phyloP scores from a whole-genome alignment of 2,888 invertebrate species.

The Cyclophora punctaria region DNA sequence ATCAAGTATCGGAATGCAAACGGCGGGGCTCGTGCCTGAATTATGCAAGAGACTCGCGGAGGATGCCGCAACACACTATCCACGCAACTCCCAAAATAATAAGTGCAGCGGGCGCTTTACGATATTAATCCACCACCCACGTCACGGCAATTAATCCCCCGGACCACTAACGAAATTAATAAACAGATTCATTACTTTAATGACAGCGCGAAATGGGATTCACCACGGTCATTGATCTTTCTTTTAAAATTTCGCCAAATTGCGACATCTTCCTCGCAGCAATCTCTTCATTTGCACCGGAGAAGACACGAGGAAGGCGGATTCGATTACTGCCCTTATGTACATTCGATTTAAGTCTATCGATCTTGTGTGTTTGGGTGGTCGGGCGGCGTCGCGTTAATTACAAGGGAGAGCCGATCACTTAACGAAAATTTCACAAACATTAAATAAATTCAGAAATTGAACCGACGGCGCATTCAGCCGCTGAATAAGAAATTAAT shows the following conservation, averaged over 20 bases:
- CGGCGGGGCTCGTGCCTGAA: conserved; percentile 69
- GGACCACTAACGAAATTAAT: conserved; percentile 19
- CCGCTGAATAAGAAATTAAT: conserved; percentile 62
- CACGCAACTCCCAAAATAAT: conserved; percentile 63
- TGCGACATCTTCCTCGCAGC: conserved; percentile 23
- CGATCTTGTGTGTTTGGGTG: conserved; percentile 54
- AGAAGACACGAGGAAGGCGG: conserved; percentile 45
- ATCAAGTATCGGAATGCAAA: conserved; percentile 75
- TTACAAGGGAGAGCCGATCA: conserved; percentile 64
- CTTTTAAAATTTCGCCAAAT: conserved; percentile 42
- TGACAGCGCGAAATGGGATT: conserved; percentile 49
- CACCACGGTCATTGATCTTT: conserved; percentile 42
- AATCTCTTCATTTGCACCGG: conserved; percentile 58
- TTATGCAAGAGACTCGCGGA: conserved; percentile 63
- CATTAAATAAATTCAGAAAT: conserved; percentile 64
- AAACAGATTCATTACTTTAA: conserved; percentile 47
- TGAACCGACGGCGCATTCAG: conserved; percentile 56
- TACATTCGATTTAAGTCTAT: conserved; percentile 53
- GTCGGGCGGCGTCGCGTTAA: conserved; percentile 61
- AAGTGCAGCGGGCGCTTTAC: conserved; percentile 29
- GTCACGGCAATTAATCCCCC: conserved; percentile 20
- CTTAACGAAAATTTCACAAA: conserved; percentile 68
- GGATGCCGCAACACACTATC: conserved; percentile 62
- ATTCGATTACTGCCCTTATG: conserved; percentile 55
- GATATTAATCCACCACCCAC: conserved; percentile 32